Percentiles rank a stretch among this genome's conserved stretches.
Conservation (phyloP, 2,113 vertebrate genomes). For the Pachyramphus minor region DNA sequence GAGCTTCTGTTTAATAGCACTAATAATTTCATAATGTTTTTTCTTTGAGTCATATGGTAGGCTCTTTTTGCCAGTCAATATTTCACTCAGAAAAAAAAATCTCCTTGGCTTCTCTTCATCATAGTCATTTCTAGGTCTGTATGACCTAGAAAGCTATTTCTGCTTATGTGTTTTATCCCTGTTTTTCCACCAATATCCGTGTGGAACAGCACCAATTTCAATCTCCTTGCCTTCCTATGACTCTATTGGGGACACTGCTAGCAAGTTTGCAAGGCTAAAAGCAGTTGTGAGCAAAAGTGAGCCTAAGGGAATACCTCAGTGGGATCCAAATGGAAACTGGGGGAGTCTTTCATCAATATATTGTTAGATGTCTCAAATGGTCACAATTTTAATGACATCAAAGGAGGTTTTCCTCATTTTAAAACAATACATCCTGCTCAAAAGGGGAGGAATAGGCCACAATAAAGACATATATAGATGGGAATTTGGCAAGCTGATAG, state of each 20-base stretch:
- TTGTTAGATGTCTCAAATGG: neutral
- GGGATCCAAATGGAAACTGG: neutral
- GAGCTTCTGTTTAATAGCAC: conserved; percentile 6
- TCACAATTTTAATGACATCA: neutral
- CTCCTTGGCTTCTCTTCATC: neutral
- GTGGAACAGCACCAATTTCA: neutral
- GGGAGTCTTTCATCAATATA: neutral
- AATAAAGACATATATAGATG: neutral
- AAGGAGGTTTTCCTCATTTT: neutral
- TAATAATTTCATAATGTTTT: neutral
- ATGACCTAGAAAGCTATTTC: neutral
- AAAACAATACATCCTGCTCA: neutral
- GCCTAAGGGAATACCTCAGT: neutral
- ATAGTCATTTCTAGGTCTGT: neutral
- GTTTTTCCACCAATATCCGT: neutral
- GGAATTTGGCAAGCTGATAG: neutral
- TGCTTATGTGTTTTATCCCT: neutral
- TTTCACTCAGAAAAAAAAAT: neutral
- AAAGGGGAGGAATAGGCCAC: neutral
- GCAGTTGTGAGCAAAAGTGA: neutral
- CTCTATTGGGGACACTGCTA: neutral
- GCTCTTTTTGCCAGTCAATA: neutral
- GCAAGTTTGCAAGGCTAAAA: neutral
- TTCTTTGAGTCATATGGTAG: neutral
- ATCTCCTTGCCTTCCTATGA: neutral